Evolutionary conservation across 2,888 invertebrate genomes (phyloP).

Genomic region (Arctia plantaginis): DNA sequence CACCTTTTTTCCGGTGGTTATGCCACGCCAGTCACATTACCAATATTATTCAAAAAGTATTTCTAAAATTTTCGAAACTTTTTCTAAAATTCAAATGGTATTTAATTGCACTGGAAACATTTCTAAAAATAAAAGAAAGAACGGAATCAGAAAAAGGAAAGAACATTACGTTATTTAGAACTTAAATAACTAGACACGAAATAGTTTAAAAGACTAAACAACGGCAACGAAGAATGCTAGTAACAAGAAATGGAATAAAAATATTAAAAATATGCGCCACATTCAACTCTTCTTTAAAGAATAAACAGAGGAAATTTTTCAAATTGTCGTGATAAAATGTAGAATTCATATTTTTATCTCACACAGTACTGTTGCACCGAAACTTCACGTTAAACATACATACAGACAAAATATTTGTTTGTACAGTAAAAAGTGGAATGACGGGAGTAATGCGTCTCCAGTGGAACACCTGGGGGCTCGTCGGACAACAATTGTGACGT

Average conservation of each 20-base stretch:
- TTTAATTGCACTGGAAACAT: neutral
- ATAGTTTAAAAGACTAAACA: conserved; percentile 12
- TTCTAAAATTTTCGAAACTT: neutral
- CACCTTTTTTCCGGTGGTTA: too few relatives aligned
- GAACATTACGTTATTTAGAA: neutral
- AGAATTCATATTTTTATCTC: conserved; percentile 70
- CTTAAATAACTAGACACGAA: neutral
- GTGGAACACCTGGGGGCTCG: conserved; percentile 63
- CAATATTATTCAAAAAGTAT: too few relatives aligned
- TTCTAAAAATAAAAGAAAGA: neutral
- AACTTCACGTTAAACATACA: conserved; percentile 56
- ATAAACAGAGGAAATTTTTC: conserved; percentile 52
- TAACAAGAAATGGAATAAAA: conserved; percentile 19
- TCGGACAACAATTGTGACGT: conserved; percentile 52
- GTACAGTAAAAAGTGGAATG: conserved; percentile 55
- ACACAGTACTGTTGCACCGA: conserved; percentile 60
- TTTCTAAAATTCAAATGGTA: neutral
- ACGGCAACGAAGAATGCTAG: conserved; percentile 27
- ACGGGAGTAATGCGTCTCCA: conserved; percentile 66
- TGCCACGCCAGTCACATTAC: too few relatives aligned
- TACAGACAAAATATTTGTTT: neutral
- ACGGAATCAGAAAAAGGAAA: neutral
- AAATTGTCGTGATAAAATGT: conserved; percentile 66
- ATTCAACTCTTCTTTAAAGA: conserved; percentile 27
- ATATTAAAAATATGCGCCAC: conserved; percentile 28